Evolutionary conservation across 2,888 invertebrate genomes (phyloP).

Genomic region (Tenthredo distinguenda): DNA sequence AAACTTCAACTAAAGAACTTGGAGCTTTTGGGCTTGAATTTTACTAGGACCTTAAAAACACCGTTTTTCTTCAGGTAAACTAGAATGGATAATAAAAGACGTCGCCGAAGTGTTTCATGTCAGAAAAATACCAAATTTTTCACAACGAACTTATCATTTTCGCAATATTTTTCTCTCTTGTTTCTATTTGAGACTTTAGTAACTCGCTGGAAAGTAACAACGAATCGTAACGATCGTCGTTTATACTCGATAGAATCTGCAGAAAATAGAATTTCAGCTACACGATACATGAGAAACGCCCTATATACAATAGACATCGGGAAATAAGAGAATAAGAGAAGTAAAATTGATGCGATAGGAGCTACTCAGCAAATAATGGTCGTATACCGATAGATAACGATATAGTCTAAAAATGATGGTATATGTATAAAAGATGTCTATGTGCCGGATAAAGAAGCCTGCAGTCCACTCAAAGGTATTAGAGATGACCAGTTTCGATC

Average conservation of each 20-base stretch:
- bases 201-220: no score
- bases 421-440: neutral
- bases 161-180: neutral
- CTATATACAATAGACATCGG: neutral
- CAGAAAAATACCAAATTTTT: neutral
- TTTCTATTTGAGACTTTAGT: neutral
- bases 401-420: neutral
- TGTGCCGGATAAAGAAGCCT: neutral
- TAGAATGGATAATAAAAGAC: no score
- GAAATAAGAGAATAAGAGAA: neutral
- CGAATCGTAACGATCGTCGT: no score
- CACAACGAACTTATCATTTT: neutral
- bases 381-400: conserved; percentile 16
- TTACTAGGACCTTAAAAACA: no score
- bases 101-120: no score
- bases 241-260: neutral
- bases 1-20: no score
- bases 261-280: neutral
- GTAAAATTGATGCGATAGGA: conserved; percentile 11
- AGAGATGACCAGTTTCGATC: neutral
- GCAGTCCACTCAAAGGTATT: conserved; percentile 9
- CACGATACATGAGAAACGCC: neutral
- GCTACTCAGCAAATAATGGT: conserved; percentile 10
- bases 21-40: no score
- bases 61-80: no score